These are phyloP conservation scores for Phalanger gymnotis DNA, from an alignment of 2,797 vertebrate species.

Conservation along the genomic window DNA sequence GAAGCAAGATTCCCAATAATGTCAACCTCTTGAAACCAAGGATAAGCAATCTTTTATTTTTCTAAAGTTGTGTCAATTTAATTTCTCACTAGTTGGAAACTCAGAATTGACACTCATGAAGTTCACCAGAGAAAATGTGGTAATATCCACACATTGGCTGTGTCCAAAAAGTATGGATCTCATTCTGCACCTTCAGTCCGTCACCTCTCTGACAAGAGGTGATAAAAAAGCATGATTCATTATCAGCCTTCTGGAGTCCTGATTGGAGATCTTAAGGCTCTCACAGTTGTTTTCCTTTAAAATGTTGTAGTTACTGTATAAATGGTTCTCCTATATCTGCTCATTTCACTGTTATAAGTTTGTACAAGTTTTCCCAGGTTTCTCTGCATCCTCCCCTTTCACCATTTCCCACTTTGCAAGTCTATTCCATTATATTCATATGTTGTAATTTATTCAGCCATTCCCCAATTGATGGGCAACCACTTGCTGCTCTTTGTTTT, in stretches of 20 bases:
- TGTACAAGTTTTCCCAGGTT: not conserved
- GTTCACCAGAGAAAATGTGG: not conserved
- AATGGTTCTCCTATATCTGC: not conserved
- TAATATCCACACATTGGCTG: not conserved
- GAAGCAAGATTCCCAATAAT: not conserved
- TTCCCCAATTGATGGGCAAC: not conserved
- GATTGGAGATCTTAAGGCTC: not conserved
- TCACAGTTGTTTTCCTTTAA: too few species aligned
- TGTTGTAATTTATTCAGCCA: not conserved
- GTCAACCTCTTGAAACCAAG: not conserved
- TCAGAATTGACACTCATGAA: not conserved
- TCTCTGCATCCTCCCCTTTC: not conserved
- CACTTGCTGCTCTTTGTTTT: not conserved
- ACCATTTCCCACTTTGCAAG: not conserved
- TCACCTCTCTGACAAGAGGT: not conserved
- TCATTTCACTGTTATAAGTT: not conserved
- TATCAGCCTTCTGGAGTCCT: not conserved
- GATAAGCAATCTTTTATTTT: not conserved
- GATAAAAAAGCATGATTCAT: not conserved
- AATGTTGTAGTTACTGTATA: not conserved
- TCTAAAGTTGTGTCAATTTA: not conserved
- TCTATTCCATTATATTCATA: not conserved
- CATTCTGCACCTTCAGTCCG: not conserved
- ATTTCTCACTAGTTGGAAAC: slow-evolving; percentile 18
- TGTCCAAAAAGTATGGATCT: not conserved